Evolutionary conservation across 2,797 vertebrate species (phyloP), one percentile per base, ranked within the genome.

Genomic region (Gymnopithys bicolor): DNA sequence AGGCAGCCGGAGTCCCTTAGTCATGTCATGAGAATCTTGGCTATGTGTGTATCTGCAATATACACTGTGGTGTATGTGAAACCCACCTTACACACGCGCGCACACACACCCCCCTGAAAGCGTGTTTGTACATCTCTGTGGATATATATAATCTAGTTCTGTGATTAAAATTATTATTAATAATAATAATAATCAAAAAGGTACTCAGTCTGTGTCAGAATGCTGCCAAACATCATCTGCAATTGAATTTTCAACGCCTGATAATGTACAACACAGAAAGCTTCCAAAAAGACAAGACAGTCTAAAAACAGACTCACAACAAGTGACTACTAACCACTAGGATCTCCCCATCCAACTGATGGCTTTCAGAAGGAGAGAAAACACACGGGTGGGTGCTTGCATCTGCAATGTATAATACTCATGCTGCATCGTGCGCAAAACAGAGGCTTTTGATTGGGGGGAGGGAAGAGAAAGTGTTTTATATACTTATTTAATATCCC

Each of bases 401-500:
- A 93, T 90, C 84, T 90, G 84, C 96, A 90, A 91, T 82, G 91
- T 97, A 60, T 86, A 60, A 89, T 93, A 88, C 74, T 93, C 79
- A 60, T 92, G 75, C 95, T 95, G 95, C 79, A 91, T 93, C 16
- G 3, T 88, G 94, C 69, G 94, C 94, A 94, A 94, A 94, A 96
- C 85, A 93, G 91, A 96, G 89, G 94, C 87, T 96, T 97, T 92
- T 51, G 52, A 93, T 92, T 9, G 68, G 94, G 96, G 73, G 94
- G 97, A 97, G 93, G 97, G 97, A 97, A 98, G 96, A 98, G 96
- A 98, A 97, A 97, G 97, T 97, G 97, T 98, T 97, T 98, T 98
- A 97, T 98, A 98, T 97, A 98, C 97, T 98, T 98, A 98, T 98
- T 98, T 98, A 98, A 98, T 98, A 98, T 97, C 97, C 98, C 97